Conservation (phyloP, 2,888 invertebrate species). For the Drosophila quinaria region DNA sequence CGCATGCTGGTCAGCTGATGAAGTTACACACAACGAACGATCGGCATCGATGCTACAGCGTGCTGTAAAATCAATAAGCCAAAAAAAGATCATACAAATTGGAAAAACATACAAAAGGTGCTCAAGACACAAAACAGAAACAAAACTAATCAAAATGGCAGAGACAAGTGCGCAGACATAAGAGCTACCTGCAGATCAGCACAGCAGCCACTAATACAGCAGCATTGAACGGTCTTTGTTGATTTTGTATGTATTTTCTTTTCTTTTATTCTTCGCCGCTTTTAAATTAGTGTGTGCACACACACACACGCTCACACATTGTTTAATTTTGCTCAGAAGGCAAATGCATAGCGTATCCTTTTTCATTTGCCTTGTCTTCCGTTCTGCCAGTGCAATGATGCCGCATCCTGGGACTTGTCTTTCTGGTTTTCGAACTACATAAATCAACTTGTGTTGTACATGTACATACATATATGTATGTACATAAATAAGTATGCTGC, state of each 20-base stretch:
- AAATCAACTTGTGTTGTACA: not conserved
- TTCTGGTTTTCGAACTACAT: conserved; percentile 29
- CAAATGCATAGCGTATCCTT: conserved; percentile 51
- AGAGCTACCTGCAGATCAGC: conserved; percentile 26
- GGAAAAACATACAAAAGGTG: conserved; percentile 6
- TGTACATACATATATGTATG: conserved; percentile 1
- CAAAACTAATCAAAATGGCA: conserved; percentile 10
- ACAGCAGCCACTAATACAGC: conserved; percentile 13
- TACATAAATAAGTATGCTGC: not conserved
- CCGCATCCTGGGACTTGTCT: conserved; percentile 28
- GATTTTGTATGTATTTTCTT: conserved; percentile 6
- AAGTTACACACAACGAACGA: conserved; percentile 49
- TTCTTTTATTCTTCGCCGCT: conserved; percentile 19
- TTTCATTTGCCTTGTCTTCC: conserved; percentile 31
- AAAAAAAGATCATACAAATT: conserved; percentile 5
- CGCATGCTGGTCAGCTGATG: conserved; percentile 61
- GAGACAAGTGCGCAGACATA: conserved; percentile 15
- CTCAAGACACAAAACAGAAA: conserved; percentile 7
- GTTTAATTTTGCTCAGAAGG: not conserved
- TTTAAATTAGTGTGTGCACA: not conserved
- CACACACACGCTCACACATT: conserved; percentile 1
- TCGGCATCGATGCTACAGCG: conserved; percentile 11
- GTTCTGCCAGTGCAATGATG: conserved; percentile 20
- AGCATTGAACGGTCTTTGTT: conserved; percentile 1
- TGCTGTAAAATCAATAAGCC: conserved; percentile 15